A percentile compares a stretch with the other conserved stretches of the same genome.
Evolutionary conservation across 1,140 invertebrate species (phyloP).

Genomic region (Drosophila lini): DNA sequence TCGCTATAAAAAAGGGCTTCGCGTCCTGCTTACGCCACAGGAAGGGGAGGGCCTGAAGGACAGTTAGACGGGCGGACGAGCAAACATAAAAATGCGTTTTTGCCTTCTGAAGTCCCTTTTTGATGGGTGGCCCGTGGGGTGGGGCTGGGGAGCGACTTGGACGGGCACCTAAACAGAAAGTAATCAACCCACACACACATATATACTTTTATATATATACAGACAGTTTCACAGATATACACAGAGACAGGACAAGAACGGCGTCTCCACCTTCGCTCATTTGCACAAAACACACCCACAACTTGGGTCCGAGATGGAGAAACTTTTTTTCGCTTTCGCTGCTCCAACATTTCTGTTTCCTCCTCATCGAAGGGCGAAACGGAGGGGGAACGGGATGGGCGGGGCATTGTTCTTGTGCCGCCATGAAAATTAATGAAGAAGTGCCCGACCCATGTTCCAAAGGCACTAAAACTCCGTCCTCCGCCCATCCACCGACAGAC

Average conservation of each 20-base stretch:
- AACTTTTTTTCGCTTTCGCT: constrained; percentile 65
- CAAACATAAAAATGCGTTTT: constrained; percentile 83
- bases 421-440: constrained; percentile 83
- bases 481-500: constrained; percentile 41
- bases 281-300: constrained; percentile 82
- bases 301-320: constrained; percentile 71
- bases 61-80: constrained; percentile 67
- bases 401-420: constrained; percentile 77
- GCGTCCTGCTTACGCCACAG: constrained; percentile 61
- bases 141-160: constrained; percentile 34
- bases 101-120: constrained; percentile 70
- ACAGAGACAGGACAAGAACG: constrained; percentile 36
- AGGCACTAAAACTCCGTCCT: constrained; percentile 66
- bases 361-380: constrained; percentile 42
- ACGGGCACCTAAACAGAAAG: constrained; percentile 78
- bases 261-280: constrained; percentile 67
- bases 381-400: constrained; percentile 3
- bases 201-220: constrained; percentile 12
- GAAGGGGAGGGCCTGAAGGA: constrained; percentile 53
- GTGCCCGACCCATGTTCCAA: constrained; percentile 78
- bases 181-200: constrained; percentile 73
- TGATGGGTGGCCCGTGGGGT: constrained; percentile 27
- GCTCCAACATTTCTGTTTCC: constrained; percentile 65
- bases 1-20: constrained; percentile 68
- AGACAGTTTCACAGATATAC: constrained; percentile 15